Base-by-base conservation (phyloP, 1,140 invertebrate species). In the Anadara kagoshimensis region DNA sequence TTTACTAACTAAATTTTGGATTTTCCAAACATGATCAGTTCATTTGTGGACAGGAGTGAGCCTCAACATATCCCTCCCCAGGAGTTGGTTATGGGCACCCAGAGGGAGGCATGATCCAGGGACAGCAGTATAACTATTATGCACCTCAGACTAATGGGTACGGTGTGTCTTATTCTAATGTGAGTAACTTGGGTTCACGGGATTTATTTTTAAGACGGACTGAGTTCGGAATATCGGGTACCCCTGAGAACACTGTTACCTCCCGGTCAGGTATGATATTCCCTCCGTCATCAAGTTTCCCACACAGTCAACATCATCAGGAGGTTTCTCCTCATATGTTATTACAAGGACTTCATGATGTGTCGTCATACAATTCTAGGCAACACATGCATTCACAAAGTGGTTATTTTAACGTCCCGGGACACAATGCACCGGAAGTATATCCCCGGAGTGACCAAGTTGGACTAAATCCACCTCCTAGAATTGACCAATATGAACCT, bases 161-260 rank as follows among this genome's bases (percentile, higher is more conserved):
- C 64, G 80, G 79, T 78, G 88, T 91, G 18, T 87, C 91, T 89
- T 91, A 92, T n/a, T 92, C 93, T 74, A 71, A 87, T 68, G 90
- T 91, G 75, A 90, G 92, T 4, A 90, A 91, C 36, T 95, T 95
- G 86, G 92, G 94, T 24, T 92, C 93, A 0, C 88, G 94, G 7
- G 94, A 95, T 80, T 94, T 95, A 80, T 87, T 95, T 3, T 89
- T 95, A 1, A 90, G 94, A n/a, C 63, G 66, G 12, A 92, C 94
- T 53, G 89, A 88, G 69, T 83, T 87, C 71, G 79, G 84, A n/a
- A 69, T 81, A 20, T 71, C 78, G 43, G 75, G 81, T 20, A 82
- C 84, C 63, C 84, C 85, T n/a, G 78, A 88, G 51, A 74, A 78
- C 26, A 75, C 69, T 22, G 61, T 75, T 10, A 44, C 65, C 8